A percentile compares a stretch with the other conserved stretches of the same genome.
phyloP scores from a whole-genome alignment of 2,888 invertebrate species.

The Anoplius nigerrimus region DNA sequence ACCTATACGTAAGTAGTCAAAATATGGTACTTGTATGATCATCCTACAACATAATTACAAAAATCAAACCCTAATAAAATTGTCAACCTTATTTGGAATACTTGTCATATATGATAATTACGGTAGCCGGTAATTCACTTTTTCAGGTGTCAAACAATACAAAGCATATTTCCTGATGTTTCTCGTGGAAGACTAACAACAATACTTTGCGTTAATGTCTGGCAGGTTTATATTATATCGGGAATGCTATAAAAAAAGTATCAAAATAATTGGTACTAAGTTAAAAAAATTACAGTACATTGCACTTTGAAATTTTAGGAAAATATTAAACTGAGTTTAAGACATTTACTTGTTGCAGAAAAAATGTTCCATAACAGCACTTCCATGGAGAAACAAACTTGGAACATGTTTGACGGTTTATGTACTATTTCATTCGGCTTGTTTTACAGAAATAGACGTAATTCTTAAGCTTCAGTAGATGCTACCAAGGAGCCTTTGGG shows the following conservation, averaged over 20 bases:
- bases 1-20: neutral
- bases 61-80: slow-evolving; percentile 48
- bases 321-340: too few species aligned
- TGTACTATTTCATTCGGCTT: slow-evolving; percentile 50
- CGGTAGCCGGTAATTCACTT: slow-evolving; percentile 47
- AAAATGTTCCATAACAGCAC: slow-evolving; percentile 2
- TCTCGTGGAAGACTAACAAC: slow-evolving; percentile 50
- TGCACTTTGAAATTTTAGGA: too few species aligned
- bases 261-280: neutral
- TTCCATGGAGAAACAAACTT: slow-evolving; percentile 51
- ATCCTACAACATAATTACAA: slow-evolving; percentile 57
- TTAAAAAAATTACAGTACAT: too few species aligned
- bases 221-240: slow-evolving; percentile 22
- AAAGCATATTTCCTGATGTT: slow-evolving; percentile 54
- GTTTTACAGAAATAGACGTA: slow-evolving; percentile 33
- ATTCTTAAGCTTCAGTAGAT: slow-evolving; percentile 78
- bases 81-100: slow-evolving; percentile 38
- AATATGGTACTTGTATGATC: slow-evolving; percentile 43
- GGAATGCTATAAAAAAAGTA: slow-evolving; percentile 23
- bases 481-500: slow-evolving; percentile 83
- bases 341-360: too few species aligned
- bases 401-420: slow-evolving; percentile 59
- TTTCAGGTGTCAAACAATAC: slow-evolving; percentile 44
- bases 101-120: slow-evolving; percentile 44
- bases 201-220: slow-evolving; percentile 16